These are phyloP conservation scores for Ommatoiulus sabulosus DNA, from an alignment of 2,888 invertebrate species.

Conservation along the genomic window DNA sequence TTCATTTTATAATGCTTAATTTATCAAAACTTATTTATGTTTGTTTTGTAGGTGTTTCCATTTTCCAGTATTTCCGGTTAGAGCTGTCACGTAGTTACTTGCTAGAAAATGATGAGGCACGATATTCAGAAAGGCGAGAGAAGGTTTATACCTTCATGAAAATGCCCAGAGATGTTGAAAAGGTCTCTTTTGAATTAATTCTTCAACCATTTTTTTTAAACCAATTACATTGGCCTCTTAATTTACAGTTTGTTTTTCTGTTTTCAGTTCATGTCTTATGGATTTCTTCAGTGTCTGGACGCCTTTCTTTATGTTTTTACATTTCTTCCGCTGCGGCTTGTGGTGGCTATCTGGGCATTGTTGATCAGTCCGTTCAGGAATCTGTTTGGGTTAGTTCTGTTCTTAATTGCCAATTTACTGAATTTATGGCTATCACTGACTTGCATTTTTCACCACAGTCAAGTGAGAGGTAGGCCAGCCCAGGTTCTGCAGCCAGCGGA, in stretches of 20 bases:
- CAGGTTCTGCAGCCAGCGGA: slow-evolving; percentile 83
- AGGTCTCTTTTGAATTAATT: slow-evolving; percentile 63
- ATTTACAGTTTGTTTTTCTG: background rate
- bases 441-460: background rate
- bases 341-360: slow-evolving; percentile 86
- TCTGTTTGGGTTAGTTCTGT: slow-evolving; percentile 60
- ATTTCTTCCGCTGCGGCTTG: slow-evolving; percentile 92
- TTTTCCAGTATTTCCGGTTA: slow-evolving; percentile 77
- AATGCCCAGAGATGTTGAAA: slow-evolving; percentile 84
- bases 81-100: slow-evolving; percentile 94
- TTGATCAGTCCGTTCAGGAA: slow-evolving; percentile 77
- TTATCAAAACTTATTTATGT: background rate
- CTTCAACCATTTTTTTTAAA: no score
- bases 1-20: background rate
- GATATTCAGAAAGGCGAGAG: slow-evolving; percentile 92
- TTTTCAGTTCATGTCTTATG: slow-evolving; percentile 86
- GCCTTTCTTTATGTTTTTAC: slow-evolving; percentile 98
- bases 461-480: background rate
- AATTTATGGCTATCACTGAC: background rate
- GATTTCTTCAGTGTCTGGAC: slow-evolving; percentile 89
- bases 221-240: background rate
- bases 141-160: slow-evolving; percentile 96
- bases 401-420: background rate
- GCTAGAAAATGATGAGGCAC: slow-evolving; percentile 93
- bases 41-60: slow-evolving; percentile 61